phyloP scores from a whole-genome alignment of 2,888 invertebrate species.

The Isotomurus palustris region DNA sequence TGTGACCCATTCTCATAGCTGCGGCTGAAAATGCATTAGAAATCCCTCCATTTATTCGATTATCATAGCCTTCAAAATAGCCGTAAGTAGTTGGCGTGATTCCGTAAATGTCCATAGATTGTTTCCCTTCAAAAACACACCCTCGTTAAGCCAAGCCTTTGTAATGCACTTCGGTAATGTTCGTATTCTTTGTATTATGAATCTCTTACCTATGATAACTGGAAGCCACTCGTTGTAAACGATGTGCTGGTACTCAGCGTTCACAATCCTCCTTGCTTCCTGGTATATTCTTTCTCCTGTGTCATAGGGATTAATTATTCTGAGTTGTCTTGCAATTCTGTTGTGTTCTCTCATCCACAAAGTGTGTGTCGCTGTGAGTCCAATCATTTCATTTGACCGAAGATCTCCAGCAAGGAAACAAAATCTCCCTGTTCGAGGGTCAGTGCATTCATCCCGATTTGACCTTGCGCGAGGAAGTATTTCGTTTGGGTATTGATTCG shows the following conservation, averaged over 20 bases:
- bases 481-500: slow-evolving; percentile 17
- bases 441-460: no score
- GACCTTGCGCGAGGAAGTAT: no score
- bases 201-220: slow-evolving; percentile 34
- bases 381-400: slow-evolving; percentile 42
- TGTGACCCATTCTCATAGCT: slow-evolving; percentile 47
- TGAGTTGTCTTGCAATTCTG: no score
- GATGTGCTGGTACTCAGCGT: slow-evolving; percentile 43
- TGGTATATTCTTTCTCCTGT: neutral
- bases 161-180: no score
- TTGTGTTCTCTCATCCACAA: no score
- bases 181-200: no score
- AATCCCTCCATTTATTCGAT: slow-evolving; percentile 47
- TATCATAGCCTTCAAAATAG: slow-evolving; percentile 48
- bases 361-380: no score
- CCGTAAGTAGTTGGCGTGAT: slow-evolving; percentile 45
- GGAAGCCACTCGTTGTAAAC: slow-evolving; percentile 44
- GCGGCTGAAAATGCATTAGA: slow-evolving; percentile 48
- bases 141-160: no score
- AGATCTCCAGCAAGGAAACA: slow-evolving; percentile 43
- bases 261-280: slow-evolving; percentile 34
- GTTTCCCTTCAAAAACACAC: no score
- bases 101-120: slow-evolving; percentile 45
- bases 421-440: no score
- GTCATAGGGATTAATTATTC: no score